Evolutionary conservation across 2,113 vertebrate genomes (phyloP).

Genomic region (Salvelinus sp.): DNA sequence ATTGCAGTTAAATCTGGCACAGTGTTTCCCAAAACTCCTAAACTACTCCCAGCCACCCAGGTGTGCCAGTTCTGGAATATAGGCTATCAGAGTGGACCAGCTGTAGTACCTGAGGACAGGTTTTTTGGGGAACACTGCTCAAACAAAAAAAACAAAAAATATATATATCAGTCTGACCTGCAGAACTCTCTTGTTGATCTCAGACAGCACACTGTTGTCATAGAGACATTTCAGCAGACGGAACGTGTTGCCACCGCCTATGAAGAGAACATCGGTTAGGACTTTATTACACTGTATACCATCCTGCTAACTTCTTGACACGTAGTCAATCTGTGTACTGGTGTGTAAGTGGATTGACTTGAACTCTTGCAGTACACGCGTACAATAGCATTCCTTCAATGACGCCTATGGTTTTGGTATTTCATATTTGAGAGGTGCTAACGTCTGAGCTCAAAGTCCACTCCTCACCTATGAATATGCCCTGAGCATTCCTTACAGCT

Average conservation of each 20-base stretch:
- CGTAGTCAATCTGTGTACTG: too few relatives aligned
- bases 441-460: too few relatives aligned
- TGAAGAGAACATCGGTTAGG: slow-evolving; percentile 10
- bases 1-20: background rate
- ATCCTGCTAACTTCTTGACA: too few relatives aligned
- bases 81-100: too few relatives aligned
- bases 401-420: too few relatives aligned
- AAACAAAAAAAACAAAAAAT: too few relatives aligned
- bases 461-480: slow-evolving; percentile 82
- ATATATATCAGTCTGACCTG: slow-evolving; percentile 66
- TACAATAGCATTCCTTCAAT: too few relatives aligned
- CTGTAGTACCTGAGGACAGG: background rate
- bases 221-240: slow-evolving; percentile 86
- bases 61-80: background rate
- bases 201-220: slow-evolving; percentile 78
- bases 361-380: too few relatives aligned
- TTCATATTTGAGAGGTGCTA: too few relatives aligned
- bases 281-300: too few relatives aligned
- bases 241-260: slow-evolving; percentile 90
- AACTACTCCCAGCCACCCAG: background rate
- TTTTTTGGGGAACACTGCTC: background rate
- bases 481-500: slow-evolving; percentile 79
- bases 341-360: too few relatives aligned
- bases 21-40: background rate
- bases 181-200: slow-evolving; percentile 81